Percentiles rank a stretch among this genome's conserved stretches.
These are phyloP conservation scores for Lethocerus indicus DNA, from an alignment of 1,140 invertebrate genomes.

Conservation along the genomic window DNA sequence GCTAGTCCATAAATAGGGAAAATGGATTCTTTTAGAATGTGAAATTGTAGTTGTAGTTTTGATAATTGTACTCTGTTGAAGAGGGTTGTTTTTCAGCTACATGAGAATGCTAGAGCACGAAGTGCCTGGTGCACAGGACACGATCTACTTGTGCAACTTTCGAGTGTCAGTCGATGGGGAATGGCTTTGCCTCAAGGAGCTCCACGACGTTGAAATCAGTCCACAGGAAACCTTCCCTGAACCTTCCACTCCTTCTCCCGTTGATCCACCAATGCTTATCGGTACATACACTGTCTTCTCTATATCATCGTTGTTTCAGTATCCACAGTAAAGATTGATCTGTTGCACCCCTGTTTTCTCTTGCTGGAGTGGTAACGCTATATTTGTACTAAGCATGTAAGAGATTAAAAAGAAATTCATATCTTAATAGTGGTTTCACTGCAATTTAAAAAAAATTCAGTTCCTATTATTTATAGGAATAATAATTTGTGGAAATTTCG, in stretches of 20 bases:
- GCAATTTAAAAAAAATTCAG: too few relatives aligned
- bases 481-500: too few relatives aligned
- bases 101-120: slow-evolving; percentile 22
- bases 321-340: too few relatives aligned
- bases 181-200: slow-evolving; percentile 90
- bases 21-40: neutral
- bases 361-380: too few relatives aligned
- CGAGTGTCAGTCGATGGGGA: slow-evolving; percentile 92
- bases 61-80: neutral
- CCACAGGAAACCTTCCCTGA: slow-evolving; percentile 34
- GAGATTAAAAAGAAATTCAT: too few relatives aligned
- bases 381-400: too few relatives aligned
- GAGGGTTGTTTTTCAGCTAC: slow-evolving; percentile 1
- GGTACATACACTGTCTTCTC: too few relatives aligned
- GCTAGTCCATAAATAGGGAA: neutral
- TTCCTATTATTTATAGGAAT: too few relatives aligned
- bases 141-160: slow-evolving; percentile 93
- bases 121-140: slow-evolving; percentile 78
- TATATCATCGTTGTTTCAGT: too few relatives aligned
- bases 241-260: slow-evolving; percentile 26
- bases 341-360: too few relatives aligned
- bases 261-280: too few relatives aligned
- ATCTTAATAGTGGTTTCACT: too few relatives aligned
- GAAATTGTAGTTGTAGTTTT: neutral
- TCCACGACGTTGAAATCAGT: slow-evolving; percentile 70